Percentiles rank a stretch among this genome's conserved stretches.
Conservation (phyloP, 2,113 vertebrate genomes). For the Ornithorhynchus anatinus region DNA sequence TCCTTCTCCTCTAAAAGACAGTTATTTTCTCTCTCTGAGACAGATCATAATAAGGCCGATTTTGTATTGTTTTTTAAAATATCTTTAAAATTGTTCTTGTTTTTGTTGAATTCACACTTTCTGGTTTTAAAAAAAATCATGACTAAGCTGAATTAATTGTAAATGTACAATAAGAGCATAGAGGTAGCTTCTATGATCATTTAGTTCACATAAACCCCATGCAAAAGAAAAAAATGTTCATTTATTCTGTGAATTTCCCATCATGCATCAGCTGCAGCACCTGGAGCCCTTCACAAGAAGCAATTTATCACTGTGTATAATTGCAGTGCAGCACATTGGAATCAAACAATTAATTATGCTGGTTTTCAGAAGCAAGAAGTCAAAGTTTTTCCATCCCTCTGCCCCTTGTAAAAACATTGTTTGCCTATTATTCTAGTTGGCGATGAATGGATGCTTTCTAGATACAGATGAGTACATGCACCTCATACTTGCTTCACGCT, state of each 20-base stretch:
- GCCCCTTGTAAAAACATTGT: not conserved
- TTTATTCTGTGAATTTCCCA: not conserved
- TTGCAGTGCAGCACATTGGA: constrained; percentile 20
- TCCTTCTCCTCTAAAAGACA: not conserved
- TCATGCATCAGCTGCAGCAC: constrained; percentile 11
- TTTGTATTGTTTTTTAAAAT: not conserved
- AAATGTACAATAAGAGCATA: not conserved
- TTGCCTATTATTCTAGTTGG: not conserved
- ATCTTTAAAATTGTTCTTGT: not conserved
- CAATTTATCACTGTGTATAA: constrained; percentile 20
- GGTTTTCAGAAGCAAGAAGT: constrained; percentile 5
- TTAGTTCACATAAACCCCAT: not conserved
- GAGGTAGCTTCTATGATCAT: constrained; percentile 2
- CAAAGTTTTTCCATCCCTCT: not conserved
- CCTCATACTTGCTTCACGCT: not conserved
- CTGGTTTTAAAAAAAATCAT: not conserved
- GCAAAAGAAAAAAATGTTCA: not conserved
- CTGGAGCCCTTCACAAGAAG: constrained; percentile 26
- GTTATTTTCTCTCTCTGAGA: not conserved
- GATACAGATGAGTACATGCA: not conserved
- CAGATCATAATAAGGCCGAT: not conserved
- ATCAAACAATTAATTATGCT: constrained; percentile 29
- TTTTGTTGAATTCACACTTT: not conserved
- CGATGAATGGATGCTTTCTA: not conserved
- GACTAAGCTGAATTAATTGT: not conserved